A percentile compares a stretch with the other conserved stretches of the same genome.
Conservation (phyloP, 2,797 vertebrate species). For the Myoxocephalus aenaeus region DNA sequence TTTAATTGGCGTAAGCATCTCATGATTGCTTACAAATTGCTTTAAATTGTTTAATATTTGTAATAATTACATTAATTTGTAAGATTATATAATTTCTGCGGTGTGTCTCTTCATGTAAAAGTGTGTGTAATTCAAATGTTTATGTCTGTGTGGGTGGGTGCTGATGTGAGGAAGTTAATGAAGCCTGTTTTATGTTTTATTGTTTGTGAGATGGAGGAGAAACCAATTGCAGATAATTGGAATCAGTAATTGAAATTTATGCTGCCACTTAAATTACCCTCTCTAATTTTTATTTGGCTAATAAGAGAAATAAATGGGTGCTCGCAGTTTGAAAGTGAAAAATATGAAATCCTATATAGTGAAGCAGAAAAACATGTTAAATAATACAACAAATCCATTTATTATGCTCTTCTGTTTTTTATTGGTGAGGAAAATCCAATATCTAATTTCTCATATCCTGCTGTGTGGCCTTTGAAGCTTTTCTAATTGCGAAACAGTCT, state of each 20-base stretch:
- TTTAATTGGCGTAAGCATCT: conserved; percentile 31
- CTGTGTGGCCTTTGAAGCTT: conserved; percentile 44
- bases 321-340: conserved; percentile 38
- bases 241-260: conserved; percentile 76
- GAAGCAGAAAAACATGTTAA: conserved; percentile 53
- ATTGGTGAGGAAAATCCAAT: conserved; percentile 42
- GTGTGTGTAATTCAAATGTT: neutral
- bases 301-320: conserved; percentile 53
- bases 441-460: conserved; percentile 51
- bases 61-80: conserved; percentile 40
- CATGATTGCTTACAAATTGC: conserved; percentile 35
- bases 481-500: neutral
- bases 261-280: conserved; percentile 54
- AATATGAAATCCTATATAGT: conserved; percentile 43
- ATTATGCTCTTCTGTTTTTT: conserved; percentile 32
- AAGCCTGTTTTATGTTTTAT: conserved; percentile 45
- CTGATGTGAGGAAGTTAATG: conserved; percentile 31
- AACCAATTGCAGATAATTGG: conserved; percentile 75
- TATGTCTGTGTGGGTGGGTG: conserved; percentile 16
- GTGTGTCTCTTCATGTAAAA: neutral
- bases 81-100: conserved; percentile 22
- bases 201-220: conserved; percentile 62
- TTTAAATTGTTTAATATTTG: conserved; percentile 47
- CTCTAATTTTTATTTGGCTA: conserved; percentile 62
- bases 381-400: conserved; percentile 66